These are phyloP conservation scores for Anneissia japonica DNA, from an alignment of 35 echinoderm and acorn worm species.

Conservation along the genomic window DNA sequence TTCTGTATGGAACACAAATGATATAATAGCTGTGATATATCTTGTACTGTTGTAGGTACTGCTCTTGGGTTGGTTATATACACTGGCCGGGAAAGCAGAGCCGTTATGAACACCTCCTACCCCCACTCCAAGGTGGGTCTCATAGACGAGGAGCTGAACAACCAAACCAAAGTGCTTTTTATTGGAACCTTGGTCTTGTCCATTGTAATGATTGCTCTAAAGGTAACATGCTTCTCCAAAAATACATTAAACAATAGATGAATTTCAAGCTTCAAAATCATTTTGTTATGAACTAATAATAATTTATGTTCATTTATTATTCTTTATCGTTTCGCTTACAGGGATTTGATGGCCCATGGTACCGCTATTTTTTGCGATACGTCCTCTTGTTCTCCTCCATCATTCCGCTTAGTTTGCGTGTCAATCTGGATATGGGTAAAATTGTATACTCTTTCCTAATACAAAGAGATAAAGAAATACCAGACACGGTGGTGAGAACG, in stretches of 20 bases:
- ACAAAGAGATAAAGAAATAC: slow-evolving; percentile 68
- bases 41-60: slow-evolving; percentile 35
- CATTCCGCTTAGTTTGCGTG: slow-evolving; percentile 93
- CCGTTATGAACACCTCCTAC: slow-evolving; percentile 94
- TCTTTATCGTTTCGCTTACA: slow-evolving; percentile 13
- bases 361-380: slow-evolving; percentile 83
- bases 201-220: slow-evolving; percentile 69
- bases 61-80: slow-evolving; percentile 89
- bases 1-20: no score
- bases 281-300: no score
- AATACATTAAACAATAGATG: background rate
- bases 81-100: slow-evolving; percentile 83
- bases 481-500: slow-evolving; percentile 72
- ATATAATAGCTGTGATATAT: no score
- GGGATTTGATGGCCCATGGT: slow-evolving; percentile 91
- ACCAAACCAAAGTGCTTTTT: slow-evolving; percentile 92
- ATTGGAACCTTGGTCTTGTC: slow-evolving; percentile 54
- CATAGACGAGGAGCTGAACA: slow-evolving; percentile 82
- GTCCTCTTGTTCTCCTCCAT: slow-evolving; percentile 93
- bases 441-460: slow-evolving; percentile 89
- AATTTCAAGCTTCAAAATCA: no score
- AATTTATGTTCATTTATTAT: no score
- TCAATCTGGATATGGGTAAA: slow-evolving; percentile 95
- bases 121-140: slow-evolving; percentile 77
- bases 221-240: slow-evolving; percentile 36